Evolutionary conservation across 2,797 vertebrate genomes (phyloP), one percentile per base, ranked within the genome.

Genomic region (Gymnothorax javanicus): DNA sequence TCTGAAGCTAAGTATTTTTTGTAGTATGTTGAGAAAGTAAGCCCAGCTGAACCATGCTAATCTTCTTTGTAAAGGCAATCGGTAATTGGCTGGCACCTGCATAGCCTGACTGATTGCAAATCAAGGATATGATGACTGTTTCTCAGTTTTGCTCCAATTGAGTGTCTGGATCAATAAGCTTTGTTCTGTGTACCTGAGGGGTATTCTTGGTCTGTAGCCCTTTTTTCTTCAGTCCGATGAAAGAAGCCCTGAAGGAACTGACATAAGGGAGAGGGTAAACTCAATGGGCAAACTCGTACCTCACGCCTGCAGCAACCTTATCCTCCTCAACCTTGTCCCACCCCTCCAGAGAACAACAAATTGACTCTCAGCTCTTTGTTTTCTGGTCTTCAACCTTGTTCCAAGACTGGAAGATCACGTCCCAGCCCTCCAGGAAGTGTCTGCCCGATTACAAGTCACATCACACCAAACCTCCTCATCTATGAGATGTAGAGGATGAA

Each of bases 381-480:
- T 86, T 91, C 89, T 85, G 87, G 89, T 89, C 73, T 71, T 89
- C 86, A 87, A 89, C 85, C 88, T 90, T 92, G 89, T 91, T 89
- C 89, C 88, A 85, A 88, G 90, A 89, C 90, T 89, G 91, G 89
- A 88, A 90, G 93, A 69, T 94, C 94, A 90, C 83, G 88, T 93
- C 91, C 91, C 84, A 56, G 57, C 79, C 93, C 91, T 92, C 69
- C 84, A 7, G 7, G 25, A 89, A 20, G 82, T 93, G 92, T 94
- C 90, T 88, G 90, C 90, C 89, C 87, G 92, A 95, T 95, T 94
- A 94, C 87, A 86, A 73, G 91, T 89, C 85, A 90, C 92, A 43
- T 43, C 33, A 92, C 83, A 89, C 85, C 88, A 93, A 91, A 92
- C 69, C 89, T 88, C 86, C 90, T 91, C 92, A 91, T 85, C 91